Conservation (phyloP, 35 echinoderm and acorn worm genomes). For the Hemicentrotus pulcherrimus region DNA sequence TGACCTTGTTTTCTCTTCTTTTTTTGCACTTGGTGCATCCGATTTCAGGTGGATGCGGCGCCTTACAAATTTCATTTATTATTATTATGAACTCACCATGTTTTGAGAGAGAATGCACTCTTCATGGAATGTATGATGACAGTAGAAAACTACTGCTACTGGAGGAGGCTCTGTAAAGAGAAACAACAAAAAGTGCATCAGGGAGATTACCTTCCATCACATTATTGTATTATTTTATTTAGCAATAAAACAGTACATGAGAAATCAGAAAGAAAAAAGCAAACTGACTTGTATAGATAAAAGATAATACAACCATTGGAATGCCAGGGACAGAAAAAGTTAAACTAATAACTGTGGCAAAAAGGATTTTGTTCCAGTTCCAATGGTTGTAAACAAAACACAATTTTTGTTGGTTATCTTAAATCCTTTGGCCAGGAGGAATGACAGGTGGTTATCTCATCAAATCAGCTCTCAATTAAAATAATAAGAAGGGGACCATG, state of each 20-base stretch:
- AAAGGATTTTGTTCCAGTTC: too few species aligned
- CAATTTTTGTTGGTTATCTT: too few species aligned
- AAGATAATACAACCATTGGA: slow-evolving; percentile 35
- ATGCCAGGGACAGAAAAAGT: slow-evolving; percentile 3
- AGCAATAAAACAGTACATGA: neutral
- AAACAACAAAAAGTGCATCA: neutral
- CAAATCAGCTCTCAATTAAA: too few species aligned
- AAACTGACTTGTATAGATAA: neutral
- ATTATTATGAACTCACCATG: slow-evolving; percentile 61
- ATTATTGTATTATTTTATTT: neutral
- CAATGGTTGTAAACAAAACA: too few species aligned
- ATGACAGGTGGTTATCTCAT: too few species aligned
- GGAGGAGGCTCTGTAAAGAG: slow-evolving; percentile 50
- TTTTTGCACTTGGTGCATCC: too few species aligned
- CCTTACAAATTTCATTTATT: neutral
- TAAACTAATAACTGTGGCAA: too few species aligned
- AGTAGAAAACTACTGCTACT: slow-evolving; percentile 79
- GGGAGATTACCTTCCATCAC: neutral
- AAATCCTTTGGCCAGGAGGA: too few species aligned
- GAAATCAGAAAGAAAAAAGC: too few species aligned
- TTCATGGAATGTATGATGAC: slow-evolving; percentile 97
- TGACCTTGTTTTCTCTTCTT: too few species aligned
- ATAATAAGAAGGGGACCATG: too few species aligned
- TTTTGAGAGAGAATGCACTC: slow-evolving; percentile 83
- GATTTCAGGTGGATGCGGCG: too few species aligned